Evolutionary conservation across 2,888 invertebrate species (phyloP).

Genomic region (Oligia fasciuncula): DNA sequence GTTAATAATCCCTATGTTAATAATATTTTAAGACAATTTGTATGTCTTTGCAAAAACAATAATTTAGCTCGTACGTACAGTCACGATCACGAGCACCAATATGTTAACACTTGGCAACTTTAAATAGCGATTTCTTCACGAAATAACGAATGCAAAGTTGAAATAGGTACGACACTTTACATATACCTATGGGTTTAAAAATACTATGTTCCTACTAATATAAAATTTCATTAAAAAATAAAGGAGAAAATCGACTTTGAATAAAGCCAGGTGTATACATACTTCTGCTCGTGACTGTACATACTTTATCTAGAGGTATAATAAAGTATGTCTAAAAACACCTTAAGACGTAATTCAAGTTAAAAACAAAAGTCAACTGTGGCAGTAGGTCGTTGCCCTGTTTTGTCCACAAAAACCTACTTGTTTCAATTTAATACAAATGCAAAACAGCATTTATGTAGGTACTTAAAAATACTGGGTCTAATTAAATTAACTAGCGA

Average conservation of each 20-base stretch:
- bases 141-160: no score
- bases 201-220: no score
- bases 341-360: constrained; percentile 1
- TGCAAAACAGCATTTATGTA: neutral
- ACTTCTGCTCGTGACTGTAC: no score
- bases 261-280: no score
- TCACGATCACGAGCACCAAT: no score
- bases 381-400: neutral
- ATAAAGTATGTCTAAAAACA: neutral
- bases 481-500: neutral
- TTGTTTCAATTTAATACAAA: neutral
- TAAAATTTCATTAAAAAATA: no score
- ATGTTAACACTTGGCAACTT: no score
- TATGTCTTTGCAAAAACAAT: neutral
- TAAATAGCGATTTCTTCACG: no score
- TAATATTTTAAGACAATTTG: neutral
- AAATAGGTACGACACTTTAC: no score
- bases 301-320: neutral
- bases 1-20: neutral
- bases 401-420: constrained; percentile 13
- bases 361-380: neutral
- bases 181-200: no score
- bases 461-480: constrained; percentile 3
- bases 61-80: neutral
- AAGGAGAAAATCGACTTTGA: no score